phyloP scores from a whole-genome alignment of 1,140 invertebrate genomes.

The Drosophila mojavensis region DNA sequence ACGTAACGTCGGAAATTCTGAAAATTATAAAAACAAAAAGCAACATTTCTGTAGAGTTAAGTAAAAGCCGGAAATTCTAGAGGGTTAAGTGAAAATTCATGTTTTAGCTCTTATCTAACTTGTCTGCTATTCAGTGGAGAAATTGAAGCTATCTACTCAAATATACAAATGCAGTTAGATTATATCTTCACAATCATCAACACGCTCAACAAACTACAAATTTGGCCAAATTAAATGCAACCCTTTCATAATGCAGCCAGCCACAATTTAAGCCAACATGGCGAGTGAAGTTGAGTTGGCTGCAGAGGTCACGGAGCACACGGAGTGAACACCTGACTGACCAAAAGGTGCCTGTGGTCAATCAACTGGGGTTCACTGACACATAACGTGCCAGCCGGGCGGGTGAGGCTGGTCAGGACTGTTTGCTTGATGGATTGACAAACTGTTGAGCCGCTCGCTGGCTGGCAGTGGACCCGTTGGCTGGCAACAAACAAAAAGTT shows the following conservation, averaged over 20 bases:
- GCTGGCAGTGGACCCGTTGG: not conserved
- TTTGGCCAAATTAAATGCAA: slow-evolving; percentile 7
- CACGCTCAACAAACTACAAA: slow-evolving; percentile 24
- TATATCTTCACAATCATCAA: slow-evolving; percentile 18
- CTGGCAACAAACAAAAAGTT: slow-evolving; percentile 32
- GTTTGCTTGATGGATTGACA: slow-evolving; percentile 53
- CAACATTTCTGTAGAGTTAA: not conserved
- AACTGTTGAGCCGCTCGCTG: slow-evolving; percentile 45
- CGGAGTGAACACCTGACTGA: slow-evolving; percentile 6
- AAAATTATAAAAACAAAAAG: not conserved
- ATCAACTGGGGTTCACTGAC: slow-evolving; percentile 38
- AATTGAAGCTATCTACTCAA: not conserved
- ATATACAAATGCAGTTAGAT: slow-evolving; percentile 24
- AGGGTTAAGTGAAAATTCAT: slow-evolving; percentile 21
- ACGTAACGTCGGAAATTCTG: slow-evolving; percentile 2
- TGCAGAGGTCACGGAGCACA: slow-evolving; percentile 5
- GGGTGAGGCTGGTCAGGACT: slow-evolving; percentile 1
- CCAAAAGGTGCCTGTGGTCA: slow-evolving; percentile 39
- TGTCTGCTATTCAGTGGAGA: slow-evolving; percentile 3
- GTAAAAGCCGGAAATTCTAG: slow-evolving; percentile 11
- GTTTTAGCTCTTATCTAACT: slow-evolving; percentile 11
- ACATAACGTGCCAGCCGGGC: not conserved
- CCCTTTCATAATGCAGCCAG: slow-evolving; percentile 37
- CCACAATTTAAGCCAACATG: not conserved
- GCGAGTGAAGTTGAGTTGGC: not conserved